Evolutionary conservation across 1,140 invertebrate genomes (phyloP).

Genomic region (Penaeus japonicus): DNA sequence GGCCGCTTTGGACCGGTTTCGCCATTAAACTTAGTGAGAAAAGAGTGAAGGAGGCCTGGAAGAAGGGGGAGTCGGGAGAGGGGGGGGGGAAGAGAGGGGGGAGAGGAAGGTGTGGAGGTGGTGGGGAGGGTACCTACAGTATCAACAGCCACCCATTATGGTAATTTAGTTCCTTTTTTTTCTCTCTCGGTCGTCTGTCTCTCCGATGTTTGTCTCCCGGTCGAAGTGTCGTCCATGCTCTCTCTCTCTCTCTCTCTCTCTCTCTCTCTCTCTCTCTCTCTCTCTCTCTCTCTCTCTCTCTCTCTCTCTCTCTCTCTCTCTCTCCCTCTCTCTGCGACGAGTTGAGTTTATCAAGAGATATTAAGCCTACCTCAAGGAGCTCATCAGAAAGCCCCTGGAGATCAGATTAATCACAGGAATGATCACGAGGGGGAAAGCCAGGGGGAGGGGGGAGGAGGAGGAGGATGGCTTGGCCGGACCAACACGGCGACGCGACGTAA

Average conservation of each 20-base stretch:
- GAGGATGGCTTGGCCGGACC: too few species aligned
- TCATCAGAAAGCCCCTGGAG: not conserved
- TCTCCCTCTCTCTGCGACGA: not conserved
- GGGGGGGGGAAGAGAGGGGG: too few species aligned
- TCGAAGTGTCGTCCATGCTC: not conserved
- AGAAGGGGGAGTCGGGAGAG: not conserved
- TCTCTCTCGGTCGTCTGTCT: not conserved
- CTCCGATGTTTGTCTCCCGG: not conserved
- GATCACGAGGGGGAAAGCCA: not conserved
- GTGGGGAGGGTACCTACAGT: too few species aligned
- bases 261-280: not conserved
- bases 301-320: too few species aligned
- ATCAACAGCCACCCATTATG: not conserved
- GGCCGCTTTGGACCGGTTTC: conserved; percentile 9
- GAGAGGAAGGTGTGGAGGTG: too few species aligned
- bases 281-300: not conserved
- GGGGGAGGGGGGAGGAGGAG: not conserved
- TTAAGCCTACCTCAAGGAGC: not conserved
- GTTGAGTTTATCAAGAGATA: not conserved
- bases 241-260: not conserved
- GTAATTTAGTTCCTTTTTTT: not conserved
- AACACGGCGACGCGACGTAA: too few species aligned
- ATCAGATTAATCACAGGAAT: not conserved
- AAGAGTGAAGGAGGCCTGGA: too few species aligned
- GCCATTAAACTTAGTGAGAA: not conserved